Base-by-base conservation (phyloP, 23 tunicate species). In the Oikopleura albicans region DNA sequence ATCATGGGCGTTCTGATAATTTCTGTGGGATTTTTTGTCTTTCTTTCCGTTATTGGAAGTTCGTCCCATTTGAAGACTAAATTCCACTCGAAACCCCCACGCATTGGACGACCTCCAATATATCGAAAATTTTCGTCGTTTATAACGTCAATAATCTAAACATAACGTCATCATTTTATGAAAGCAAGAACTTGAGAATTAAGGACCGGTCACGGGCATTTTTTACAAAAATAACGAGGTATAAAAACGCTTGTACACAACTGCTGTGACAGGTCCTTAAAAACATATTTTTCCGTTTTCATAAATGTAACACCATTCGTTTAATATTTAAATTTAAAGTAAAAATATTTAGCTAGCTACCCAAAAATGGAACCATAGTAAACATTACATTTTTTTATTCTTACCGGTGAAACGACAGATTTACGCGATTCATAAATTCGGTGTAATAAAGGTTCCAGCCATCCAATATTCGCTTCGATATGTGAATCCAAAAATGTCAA, bases 11-110 rank as follows among this genome's bases (percentile, higher is more conserved):
- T 91, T 56, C 97, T 34, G 31, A 71, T 71, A 37, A 29, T 4
- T 22, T 4, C 35, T 2, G 79, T 71, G 37, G 98, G 98, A 38
- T 83, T 83, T 27, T 41, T 83, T 4, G 35, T 39, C 22, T 76
- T 40, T 39, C 98, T 76, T 85, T 94, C 96, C 38, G 83, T 85
- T 0, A 84, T 40, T 0, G 88, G 79, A 95, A 94, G 90, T 86
- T 90, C 88, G 63, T 94, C 98, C 98, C 98, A 94, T 56, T 94
- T 94, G 75, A 94, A 94, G n/a, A 94, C 98, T 27, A 94, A 57
- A 84, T 94, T 88, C 98, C 98, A 94, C 83, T 88, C 91, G 41
- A 94, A 94, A 56, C 98, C 95, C 83, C 95, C 95, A 39, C 83
- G 75, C 41, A 90, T 39, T 0, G 98, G 91, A 59, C 95, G 87